Percentiles rank a stretch among this genome's conserved stretches.
Conservation (phyloP, 2,888 invertebrate species). For the Agriopis leucophaearia region DNA sequence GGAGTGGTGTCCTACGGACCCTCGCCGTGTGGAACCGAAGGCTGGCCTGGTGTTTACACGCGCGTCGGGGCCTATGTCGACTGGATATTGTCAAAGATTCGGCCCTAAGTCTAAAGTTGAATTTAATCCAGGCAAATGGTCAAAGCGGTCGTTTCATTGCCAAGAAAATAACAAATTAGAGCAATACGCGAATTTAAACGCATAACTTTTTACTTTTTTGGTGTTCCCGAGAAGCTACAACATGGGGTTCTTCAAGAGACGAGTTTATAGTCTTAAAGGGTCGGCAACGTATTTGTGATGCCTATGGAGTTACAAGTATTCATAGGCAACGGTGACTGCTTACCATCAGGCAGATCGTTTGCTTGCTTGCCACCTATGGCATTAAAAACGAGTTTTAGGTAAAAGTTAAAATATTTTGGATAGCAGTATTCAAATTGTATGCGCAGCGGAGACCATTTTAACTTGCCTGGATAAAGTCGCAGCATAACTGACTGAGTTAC, state of each 20-base stretch:
- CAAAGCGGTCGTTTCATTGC: not conserved
- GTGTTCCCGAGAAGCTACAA: no score
- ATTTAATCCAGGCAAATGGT: slow-evolving; percentile 1
- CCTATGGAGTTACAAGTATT: no score
- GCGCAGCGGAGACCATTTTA: not conserved
- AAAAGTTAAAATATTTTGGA: no score
- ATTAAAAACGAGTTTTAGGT: no score
- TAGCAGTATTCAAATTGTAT: no score
- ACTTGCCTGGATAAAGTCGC: slow-evolving; percentile 4
- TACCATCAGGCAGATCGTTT: no score
- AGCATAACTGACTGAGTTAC: slow-evolving; percentile 21
- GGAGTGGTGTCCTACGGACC: slow-evolving; percentile 86
- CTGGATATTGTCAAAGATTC: slow-evolving; percentile 88
- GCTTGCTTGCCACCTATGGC: no score
- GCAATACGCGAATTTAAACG: not conserved
- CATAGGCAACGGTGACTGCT: no score
- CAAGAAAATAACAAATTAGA: not conserved
- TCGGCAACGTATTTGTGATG: no score
- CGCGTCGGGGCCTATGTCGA: slow-evolving; percentile 87
- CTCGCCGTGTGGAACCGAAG: slow-evolving; percentile 80
- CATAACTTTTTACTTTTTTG: not conserved
- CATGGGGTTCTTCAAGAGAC: no score
- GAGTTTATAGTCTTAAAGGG: no score
- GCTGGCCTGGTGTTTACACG: slow-evolving; percentile 91
- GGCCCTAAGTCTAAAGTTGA: slow-evolving; percentile 74